These are phyloP conservation scores for Ridgeia piscesae DNA, from an alignment of 1,140 invertebrate species.

Conservation along the genomic window DNA sequence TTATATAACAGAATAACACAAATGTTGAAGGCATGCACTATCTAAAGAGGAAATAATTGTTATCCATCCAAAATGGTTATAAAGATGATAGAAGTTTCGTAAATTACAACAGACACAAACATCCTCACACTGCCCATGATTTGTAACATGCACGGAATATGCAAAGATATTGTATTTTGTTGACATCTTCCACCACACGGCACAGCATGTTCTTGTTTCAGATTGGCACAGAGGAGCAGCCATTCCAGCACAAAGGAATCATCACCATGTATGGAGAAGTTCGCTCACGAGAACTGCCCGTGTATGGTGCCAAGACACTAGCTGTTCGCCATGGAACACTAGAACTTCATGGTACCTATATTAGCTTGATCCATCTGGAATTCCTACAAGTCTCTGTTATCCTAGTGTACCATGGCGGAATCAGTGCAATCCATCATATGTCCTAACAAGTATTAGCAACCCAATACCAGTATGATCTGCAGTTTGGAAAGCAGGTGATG, in stretches of 20 bases:
- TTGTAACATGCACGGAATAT: background rate
- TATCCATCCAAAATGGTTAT: too few relatives aligned
- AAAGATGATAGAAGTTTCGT: background rate
- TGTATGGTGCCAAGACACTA: conserved; percentile 51
- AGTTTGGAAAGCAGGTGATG: too few relatives aligned
- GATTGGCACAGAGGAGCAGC: conserved; percentile 47
- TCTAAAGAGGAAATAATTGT: background rate
- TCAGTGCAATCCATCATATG: background rate
- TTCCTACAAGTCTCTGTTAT: too few relatives aligned
- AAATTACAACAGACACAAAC: background rate
- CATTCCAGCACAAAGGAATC: conserved; percentile 42
- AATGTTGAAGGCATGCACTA: background rate
- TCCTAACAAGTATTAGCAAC: too few relatives aligned
- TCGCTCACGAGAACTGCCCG: conserved; percentile 44
- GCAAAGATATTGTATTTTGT: background rate
- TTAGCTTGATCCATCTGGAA: too few relatives aligned
- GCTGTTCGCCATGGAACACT: conserved; percentile 47
- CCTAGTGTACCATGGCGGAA: too few relatives aligned
- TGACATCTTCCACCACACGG: background rate
- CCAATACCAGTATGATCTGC: too few relatives aligned
- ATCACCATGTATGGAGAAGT: conserved; percentile 45
- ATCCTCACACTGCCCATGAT: background rate
- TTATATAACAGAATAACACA: background rate
- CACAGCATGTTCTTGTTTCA: conserved; percentile 22
- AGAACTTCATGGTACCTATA: conserved; percentile 53